Evolutionary conservation across 2,797 vertebrate species (phyloP), one percentile per base, ranked within the genome.

Genomic region (Anguilla anguilla): DNA sequence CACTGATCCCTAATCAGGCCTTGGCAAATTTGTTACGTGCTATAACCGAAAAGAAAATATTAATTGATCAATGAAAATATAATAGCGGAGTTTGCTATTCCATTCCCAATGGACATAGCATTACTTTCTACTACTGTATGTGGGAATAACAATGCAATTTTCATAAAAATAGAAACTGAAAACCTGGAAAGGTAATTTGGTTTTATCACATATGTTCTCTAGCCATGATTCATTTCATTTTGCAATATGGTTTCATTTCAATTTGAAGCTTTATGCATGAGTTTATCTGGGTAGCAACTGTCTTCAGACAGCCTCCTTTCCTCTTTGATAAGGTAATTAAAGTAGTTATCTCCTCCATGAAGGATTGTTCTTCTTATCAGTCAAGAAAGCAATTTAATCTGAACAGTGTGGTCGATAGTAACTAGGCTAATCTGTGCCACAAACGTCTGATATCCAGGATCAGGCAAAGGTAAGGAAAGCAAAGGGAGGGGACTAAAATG

Each of bases 361-460:
- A 84, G 84, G 51, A 85, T 85, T 85, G 84, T 46, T 67, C 84
- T 43, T 31, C 83, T 85, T 85, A 85, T 85, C 84, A 85, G 19
- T n/a, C 39, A 10, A 49, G 59, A 77, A 49, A 51, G 59, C 84
- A 67, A 67, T 85, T 85, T 69, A 85, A 85, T 85, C 59, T 64
- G 35, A 85, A 35, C 84, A 67, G 84, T 39, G 64, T 69, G 84
- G 84, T 85, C 39, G 84, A 85, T 85, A 69, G 84, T 69, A 85
- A 69, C 49, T 67, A 69, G 39, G 43, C 84, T 84, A 55, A 85
- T 85, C 69, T 85, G 84, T 43, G 84, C 84, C 55, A 57, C 83
- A 55, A 28, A 55, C 39, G 49, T 19, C 51, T 84, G 55, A 84
- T 84, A 59, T 59, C 51, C 83, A 84, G 83, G 49, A 55, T 84